Base-by-base conservation (phyloP, 2,888 invertebrate genomes). In the Flexamia atlantica region DNA sequence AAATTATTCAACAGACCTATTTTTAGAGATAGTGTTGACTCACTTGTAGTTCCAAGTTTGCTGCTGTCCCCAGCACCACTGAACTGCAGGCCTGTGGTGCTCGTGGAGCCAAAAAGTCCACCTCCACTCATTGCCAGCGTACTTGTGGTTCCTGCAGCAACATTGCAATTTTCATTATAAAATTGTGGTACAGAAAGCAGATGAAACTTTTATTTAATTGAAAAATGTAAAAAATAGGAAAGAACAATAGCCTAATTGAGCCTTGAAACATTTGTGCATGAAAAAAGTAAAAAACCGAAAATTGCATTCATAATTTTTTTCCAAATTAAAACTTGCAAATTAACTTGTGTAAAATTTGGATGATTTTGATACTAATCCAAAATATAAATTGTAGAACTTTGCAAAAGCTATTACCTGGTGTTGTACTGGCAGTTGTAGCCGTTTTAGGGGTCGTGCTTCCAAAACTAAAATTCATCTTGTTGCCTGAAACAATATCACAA, bases 401-500 rank as follows among this genome's bases (percentile, higher is more conserved):
- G n/a, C 14, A 42, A 7, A 7, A n/a, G n/a, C n/a, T n/a, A n/a
- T n/a, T 79, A 36, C 79, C 79, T 30, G 46, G 57, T 20, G 36
- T 79, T 10, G 50, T 42, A 28, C 25, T 46, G 10, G 79, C 23
- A n/a, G 82, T 32, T 36, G 79, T 50, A 32, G 72, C 32, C 9
- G 82, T 82, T 82, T 82, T 82, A 9, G 82, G 50, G 14, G 81
- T 36, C 36, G 40, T 82, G 72, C 28, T 82, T 10, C 72, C 72
- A 82, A 82, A 72, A 53, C 36, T 53, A 32, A 82, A 82, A 40
- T 50, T 82, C 82, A 82, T 82, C n/a, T 46, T 82, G 76, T 57
- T 5, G 23, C 23, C 57, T 57, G 57, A 1, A 57, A 57, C 2
- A 57, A 57, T 46, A 46, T 9, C 40, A 5, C 40, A 40, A n/a